phyloP scores from a whole-genome alignment of 2,113 vertebrate genomes.

The pig (Sus scrofa) region DNA sequence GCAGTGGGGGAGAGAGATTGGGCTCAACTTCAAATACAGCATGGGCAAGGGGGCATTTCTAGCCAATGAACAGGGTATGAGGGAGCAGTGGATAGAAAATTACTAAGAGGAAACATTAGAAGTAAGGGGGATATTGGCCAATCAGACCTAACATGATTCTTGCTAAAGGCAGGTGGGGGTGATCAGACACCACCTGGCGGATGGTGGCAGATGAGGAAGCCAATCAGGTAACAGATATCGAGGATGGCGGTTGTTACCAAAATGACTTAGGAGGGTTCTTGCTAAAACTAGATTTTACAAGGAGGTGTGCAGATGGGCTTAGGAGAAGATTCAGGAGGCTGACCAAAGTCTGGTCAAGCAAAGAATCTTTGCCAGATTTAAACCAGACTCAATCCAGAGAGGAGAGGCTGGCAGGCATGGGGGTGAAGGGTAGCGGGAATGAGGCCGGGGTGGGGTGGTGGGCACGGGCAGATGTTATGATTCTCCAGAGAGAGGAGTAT shows the following conservation, averaged over 20 bases:
- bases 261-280: background rate
- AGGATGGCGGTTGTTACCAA: background rate
- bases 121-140: background rate
- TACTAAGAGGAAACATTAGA: background rate
- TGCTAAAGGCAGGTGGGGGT: background rate
- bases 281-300: background rate
- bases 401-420: background rate
- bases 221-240: fast-evolving
- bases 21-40: background rate
- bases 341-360: background rate
- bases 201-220: background rate
- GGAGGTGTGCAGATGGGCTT: background rate
- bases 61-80: background rate
- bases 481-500: background rate
- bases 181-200: too few species aligned
- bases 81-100: background rate
- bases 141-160: too few species aligned
- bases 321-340: background rate
- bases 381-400: background rate
- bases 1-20: background rate
- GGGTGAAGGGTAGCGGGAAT: too few species aligned
- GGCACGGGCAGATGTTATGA: background rate
- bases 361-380: background rate
- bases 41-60: background rate
- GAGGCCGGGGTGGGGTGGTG: too few species aligned